Conservation (phyloP, 1,140 invertebrate species). For the Micrasema longulum region DNA sequence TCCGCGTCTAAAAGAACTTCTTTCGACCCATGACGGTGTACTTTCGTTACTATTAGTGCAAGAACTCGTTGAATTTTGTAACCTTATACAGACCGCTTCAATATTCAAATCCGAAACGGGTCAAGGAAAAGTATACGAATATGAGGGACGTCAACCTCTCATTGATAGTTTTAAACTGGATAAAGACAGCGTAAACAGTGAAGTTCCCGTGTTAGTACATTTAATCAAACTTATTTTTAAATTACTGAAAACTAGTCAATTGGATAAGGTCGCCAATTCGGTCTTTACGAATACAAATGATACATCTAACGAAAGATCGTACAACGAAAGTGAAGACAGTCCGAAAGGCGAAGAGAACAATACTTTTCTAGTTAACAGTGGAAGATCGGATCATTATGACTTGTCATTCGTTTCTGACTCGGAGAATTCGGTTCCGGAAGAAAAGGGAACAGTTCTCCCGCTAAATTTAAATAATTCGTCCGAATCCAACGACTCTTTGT, state of each 20-base stretch:
- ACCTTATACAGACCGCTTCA: conserved; percentile 66
- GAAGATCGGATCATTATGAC: conserved; percentile 49
- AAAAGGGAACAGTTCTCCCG: conserved; percentile 34
- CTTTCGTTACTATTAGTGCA: conserved; percentile 63
- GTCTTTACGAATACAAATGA: conserved; percentile 17
- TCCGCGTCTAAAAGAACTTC: conserved; percentile 60
- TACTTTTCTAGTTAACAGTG: conserved; percentile 41
- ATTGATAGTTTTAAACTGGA: conserved; percentile 41
- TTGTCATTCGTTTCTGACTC: conserved; percentile 52
- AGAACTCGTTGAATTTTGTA: conserved; percentile 66
- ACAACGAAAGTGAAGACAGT: conserved; percentile 41
- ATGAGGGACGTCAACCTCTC: conserved; percentile 56
- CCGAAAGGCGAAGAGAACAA: conserved; percentile 35
- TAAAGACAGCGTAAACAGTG: conserved; percentile 27
- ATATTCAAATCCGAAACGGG: conserved; percentile 66
- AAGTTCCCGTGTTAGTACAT: conserved; percentile 47
- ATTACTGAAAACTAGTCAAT: conserved; percentile 36
- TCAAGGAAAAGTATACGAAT: conserved; percentile 62
- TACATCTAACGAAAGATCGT: conserved; percentile 30
- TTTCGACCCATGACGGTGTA: conserved; percentile 63
- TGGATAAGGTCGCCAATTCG: too few relatives aligned
- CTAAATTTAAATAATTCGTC: conserved; percentile 41
- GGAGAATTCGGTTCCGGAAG: conserved; percentile 30
- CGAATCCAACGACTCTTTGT: conserved; percentile 41
- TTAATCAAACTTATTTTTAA: conserved; percentile 39